Evolutionary conservation across 2,113 vertebrate species (phyloP), one percentile per base, ranked within the genome.

Genomic region (Cairina moschata): DNA sequence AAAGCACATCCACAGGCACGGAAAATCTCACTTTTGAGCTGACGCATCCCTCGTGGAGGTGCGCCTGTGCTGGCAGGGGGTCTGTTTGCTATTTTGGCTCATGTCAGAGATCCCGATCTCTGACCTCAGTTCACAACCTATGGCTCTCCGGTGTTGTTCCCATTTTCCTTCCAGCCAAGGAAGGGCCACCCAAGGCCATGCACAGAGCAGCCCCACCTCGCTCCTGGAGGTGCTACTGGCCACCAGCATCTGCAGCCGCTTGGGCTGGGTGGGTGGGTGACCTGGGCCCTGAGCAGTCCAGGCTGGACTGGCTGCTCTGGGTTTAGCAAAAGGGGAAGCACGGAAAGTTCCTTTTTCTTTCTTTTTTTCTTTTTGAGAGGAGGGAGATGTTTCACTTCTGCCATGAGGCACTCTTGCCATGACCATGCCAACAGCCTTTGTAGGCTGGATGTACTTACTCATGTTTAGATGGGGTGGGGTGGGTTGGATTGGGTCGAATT

Each of bases 131-230:
- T 86, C 36, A 26, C 63, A 87, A 28, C 17, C 60, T 1, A 0
- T 13, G 40, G 20, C 42, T 89, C 56, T 71, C 40, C 14, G 40
- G 60, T 6, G 5, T 31, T 55, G 40, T 60, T 68, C 36, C 40
- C 14, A 1, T 40, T 90, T 72, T 34, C 14, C 32, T 75, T 36
- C 48, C n/a, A 5, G 26, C 31, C 40, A 13, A 40, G 38, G 38
- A 6, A n/a, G 15, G 15, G 40, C 32, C 31, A 13, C 29, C 13
- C 40, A 25, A 56, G n/a, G 29, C 68, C 1, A 0, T 6, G 20
- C 28, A 5, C 0, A 0, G 0, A 0, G 59, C 34, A 38, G 15
- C 63, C 46, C 40, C 36, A 20, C 18, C 56, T 81, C 3, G 0
- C 62, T 91, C 17, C 46, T 56, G 66, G 56, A 55, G 68, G 17